phyloP scores from a whole-genome alignment of 2,888 invertebrate genomes.

The Epinotia brunnichana region DNA sequence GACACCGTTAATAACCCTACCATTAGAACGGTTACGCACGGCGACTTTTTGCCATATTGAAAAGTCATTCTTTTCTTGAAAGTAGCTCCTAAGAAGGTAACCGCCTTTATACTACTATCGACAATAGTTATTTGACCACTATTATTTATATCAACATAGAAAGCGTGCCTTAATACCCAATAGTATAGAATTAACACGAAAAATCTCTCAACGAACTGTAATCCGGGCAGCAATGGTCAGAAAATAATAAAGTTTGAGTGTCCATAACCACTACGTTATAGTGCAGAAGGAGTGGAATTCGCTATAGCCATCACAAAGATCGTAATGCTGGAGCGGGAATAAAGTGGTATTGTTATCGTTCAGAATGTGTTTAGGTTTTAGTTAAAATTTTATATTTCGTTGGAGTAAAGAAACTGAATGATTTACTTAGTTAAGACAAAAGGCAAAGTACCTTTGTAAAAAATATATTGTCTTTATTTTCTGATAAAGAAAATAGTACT shows the following conservation, averaged over 20 bases:
- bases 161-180: background rate
- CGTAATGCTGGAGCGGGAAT: background rate
- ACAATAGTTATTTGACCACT: background rate
- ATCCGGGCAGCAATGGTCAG: conserved; percentile 14
- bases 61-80: background rate
- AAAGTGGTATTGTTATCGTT: background rate
- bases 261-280: conserved; percentile 1
- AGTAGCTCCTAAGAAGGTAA: background rate
- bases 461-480: no score
- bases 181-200: conserved; percentile 7
- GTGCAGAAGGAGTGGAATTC: conserved; percentile 1
- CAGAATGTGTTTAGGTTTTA: background rate
- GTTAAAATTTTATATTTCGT: background rate
- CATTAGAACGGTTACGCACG: no score
- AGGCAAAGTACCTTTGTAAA: background rate
- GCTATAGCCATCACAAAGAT: background rate
- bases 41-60: background rate
- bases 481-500: no score
- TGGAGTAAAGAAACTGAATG: background rate
- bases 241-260: conserved; percentile 16
- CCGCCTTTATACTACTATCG: background rate
- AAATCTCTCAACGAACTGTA: conserved; percentile 17
- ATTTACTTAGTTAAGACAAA: background rate
- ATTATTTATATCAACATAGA: background rate
- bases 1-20: no score